Evolutionary conservation across 2,888 invertebrate genomes (phyloP).

Genomic region (Platypus cylindrus): DNA sequence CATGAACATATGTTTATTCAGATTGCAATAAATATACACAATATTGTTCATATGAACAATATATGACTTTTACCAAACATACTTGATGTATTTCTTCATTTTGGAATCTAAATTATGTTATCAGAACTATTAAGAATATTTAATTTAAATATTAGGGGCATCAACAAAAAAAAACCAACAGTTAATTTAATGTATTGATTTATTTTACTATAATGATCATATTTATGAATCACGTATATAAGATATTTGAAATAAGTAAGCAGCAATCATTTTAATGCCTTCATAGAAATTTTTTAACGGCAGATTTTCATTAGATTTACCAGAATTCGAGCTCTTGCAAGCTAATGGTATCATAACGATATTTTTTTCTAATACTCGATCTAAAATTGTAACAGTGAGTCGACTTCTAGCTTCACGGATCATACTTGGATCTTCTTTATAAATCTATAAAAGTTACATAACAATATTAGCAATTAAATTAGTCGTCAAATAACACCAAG

Average conservation of each 20-base stretch:
- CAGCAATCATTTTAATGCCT: constrained; percentile 35
- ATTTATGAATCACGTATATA: constrained; percentile 7
- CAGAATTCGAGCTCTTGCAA: constrained; percentile 27
- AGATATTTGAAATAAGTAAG: constrained; percentile 32
- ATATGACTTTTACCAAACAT: no score
- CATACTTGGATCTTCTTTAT: constrained; percentile 36
- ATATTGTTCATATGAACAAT: no score
- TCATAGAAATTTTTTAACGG: constrained; percentile 32
- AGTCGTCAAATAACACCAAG: no score
- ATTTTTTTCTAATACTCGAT: constrained; percentile 30
- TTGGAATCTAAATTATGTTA: no score
- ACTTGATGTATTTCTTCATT: no score
- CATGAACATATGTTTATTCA: no score
- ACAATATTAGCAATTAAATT: not conserved
- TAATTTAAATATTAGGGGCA: no score
- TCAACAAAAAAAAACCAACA: no score
- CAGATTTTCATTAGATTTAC: constrained; percentile 33
- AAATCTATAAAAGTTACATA: constrained; percentile 27
- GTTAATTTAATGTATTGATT: no score
- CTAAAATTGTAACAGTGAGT: constrained; percentile 31
- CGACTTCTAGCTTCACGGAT: constrained; percentile 34
- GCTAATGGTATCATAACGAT: constrained; percentile 34
- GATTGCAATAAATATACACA: no score
- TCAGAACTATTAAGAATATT: no score
- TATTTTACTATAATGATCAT: no score